Base-by-base conservation (phyloP, 2,113 vertebrate genomes). In the Tragulus kanchil region DNA sequence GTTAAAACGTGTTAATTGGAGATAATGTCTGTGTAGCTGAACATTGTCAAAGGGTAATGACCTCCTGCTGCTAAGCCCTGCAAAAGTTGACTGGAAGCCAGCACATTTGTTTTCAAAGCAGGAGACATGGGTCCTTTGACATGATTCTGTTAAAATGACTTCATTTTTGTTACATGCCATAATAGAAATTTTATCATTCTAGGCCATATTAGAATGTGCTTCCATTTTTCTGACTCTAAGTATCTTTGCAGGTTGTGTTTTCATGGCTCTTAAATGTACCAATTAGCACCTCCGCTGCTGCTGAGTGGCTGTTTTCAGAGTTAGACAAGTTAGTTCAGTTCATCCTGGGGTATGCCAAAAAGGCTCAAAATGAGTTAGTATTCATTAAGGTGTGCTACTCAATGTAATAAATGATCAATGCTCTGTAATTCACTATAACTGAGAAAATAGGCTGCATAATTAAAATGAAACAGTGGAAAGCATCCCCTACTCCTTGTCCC, bases 1-100 rank as follows among this genome's bases (percentile, higher is more conserved):
- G 75, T 94, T 95, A 88, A 95, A 95, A 89, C 93, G 50, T 97
- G 56, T 97, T 98, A 98, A 98, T 98, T 98, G 95, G 95, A 97
- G 92, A 96, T 97, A 97, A 98, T 96, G 95, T 96, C 96, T 97
- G 79, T 95, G 65, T 92, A 97, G 93, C 90, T 96, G 90, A 95
- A 91, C 85, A 90, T 95, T 97, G 96, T 95, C 96, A 97, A 95
- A 98, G 96, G 95, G 97, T 98, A 98, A 98, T 97, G 96, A 85
- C 90, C 96, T 91, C 98, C 98, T 89, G 94, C 94, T 93, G 97
- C 28, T 97, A 86, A 95, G 89, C 92, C 65, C 71, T 97, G 85
- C 82, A 92, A 96, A 96, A 95, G 88, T 94, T 98, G 98, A 97
- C 95, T 96, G 42, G 42, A 97, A 95, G 98, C 98, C 98, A 97